Percentiles rank a stretch among this genome's conserved stretches.
Conservation (phyloP, 2,113 vertebrate species). For the Apodemus sylvaticus region DNA sequence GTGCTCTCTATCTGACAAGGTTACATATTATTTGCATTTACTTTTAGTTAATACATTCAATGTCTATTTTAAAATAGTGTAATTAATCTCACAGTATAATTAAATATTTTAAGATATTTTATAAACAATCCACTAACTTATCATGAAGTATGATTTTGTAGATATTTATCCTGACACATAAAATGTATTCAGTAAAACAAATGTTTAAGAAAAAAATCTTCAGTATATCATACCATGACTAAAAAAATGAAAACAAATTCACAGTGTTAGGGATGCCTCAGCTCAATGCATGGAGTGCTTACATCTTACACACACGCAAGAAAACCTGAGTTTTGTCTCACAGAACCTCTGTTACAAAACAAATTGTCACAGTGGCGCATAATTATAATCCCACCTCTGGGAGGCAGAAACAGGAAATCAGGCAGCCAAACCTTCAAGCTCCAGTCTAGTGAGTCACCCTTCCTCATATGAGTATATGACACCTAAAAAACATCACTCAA, state of each 20-base stretch:
- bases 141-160: neutral
- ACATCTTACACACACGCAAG: neutral
- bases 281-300: neutral
- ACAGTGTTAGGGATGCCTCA: too few relatives aligned
- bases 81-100: neutral
- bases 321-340: neutral
- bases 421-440: neutral
- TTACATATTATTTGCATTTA: neutral
- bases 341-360: neutral
- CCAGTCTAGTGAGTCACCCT: neutral
- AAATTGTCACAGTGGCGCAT: neutral
- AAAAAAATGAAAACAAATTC: neutral
- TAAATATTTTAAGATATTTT: neutral
- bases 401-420: neutral
- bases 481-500: neutral
- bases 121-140: neutral
- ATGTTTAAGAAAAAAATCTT: neutral
- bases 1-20: neutral
- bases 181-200: constrained; percentile 28
- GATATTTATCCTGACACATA: neutral
- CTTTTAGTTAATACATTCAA: neutral
- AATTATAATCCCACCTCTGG: neutral
- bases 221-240: neutral
- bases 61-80: neutral
- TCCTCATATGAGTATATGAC: too few relatives aligned